Conservation (phyloP, 2,797 vertebrate species). For the Neopelma chrysocephalum region DNA sequence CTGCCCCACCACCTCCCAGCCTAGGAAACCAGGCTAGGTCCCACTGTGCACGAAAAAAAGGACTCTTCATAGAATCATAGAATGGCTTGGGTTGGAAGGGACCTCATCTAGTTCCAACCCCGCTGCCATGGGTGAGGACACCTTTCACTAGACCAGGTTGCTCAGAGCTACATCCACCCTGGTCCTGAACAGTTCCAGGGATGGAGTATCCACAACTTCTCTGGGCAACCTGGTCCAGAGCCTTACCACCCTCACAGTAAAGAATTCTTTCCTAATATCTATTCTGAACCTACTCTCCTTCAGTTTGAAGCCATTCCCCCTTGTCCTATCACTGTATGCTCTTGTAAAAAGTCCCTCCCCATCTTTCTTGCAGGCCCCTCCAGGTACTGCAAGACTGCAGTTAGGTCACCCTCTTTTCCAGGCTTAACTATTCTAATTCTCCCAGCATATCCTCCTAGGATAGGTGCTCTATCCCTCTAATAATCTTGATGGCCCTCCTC, state of each 20-base stretch:
- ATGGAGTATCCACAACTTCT: neutral
- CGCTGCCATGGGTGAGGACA: neutral
- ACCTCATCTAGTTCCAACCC: neutral
- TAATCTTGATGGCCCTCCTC: neutral
- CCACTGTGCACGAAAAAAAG: neutral
- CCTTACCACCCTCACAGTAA: neutral
- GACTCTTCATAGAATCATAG: neutral
- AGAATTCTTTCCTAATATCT: neutral
- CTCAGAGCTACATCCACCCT: neutral
- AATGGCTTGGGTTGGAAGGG: neutral
- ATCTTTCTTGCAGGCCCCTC: neutral
- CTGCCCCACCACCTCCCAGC: neutral
- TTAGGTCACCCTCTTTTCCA: neutral
- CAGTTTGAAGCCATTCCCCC: neutral
- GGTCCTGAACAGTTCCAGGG: neutral
- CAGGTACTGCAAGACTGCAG: neutral
- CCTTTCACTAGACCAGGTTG: neutral
- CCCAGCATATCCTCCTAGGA: neutral
- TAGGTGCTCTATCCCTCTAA: neutral
- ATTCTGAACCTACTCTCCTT: neutral
- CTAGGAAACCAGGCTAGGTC: neutral
- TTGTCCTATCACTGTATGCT: neutral
- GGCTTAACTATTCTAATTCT: neutral
- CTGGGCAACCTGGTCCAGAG: neutral
- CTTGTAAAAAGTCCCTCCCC: neutral